phyloP scores from a whole-genome alignment of 1,140 invertebrate species.

The Drosophila santomea region DNA sequence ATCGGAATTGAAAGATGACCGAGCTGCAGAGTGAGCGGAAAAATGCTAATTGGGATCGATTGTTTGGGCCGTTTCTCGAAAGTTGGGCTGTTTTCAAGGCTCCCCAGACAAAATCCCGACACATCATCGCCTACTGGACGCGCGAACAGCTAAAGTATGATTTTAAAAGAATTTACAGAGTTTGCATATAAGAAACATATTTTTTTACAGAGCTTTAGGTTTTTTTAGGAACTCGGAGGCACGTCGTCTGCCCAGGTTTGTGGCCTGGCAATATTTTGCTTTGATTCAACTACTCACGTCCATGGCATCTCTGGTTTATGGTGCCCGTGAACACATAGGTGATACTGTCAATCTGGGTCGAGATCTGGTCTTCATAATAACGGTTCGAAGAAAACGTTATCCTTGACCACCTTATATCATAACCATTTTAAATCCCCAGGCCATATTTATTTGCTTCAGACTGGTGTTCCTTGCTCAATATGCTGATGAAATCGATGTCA shows the following conservation, averaged over 20 bases:
- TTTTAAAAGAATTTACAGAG: neutral
- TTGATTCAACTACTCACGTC: neutral
- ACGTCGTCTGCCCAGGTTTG: neutral
- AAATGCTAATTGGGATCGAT: slow-evolving; percentile 1
- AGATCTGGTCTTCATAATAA: slow-evolving; percentile 33
- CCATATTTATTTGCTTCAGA: slow-evolving; percentile 14
- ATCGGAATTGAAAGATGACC: neutral
- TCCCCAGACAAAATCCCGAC: neutral
- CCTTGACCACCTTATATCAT: no score
- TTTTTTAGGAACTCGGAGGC: slow-evolving; percentile 38
- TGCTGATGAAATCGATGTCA: slow-evolving; percentile 30
- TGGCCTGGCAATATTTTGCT: slow-evolving; percentile 25
- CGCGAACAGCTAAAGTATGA: slow-evolving; percentile 1
- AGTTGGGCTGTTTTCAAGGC: slow-evolving; percentile 7
- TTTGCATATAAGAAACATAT: neutral
- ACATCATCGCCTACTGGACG: slow-evolving; percentile 5
- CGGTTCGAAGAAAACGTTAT: slow-evolving; percentile 4
- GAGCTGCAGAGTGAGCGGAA: slow-evolving; percentile 1
- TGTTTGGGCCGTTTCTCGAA: neutral
- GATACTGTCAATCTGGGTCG: slow-evolving; percentile 41
- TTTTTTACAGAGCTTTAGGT: slow-evolving; percentile 15
- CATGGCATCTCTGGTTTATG: neutral
- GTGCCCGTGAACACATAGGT: slow-evolving; percentile 2
- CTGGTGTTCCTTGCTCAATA: slow-evolving; percentile 3
- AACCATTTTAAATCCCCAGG: neutral